phyloP scores from a whole-genome alignment of 2,888 invertebrate genomes.

The Carabus problematicus region DNA sequence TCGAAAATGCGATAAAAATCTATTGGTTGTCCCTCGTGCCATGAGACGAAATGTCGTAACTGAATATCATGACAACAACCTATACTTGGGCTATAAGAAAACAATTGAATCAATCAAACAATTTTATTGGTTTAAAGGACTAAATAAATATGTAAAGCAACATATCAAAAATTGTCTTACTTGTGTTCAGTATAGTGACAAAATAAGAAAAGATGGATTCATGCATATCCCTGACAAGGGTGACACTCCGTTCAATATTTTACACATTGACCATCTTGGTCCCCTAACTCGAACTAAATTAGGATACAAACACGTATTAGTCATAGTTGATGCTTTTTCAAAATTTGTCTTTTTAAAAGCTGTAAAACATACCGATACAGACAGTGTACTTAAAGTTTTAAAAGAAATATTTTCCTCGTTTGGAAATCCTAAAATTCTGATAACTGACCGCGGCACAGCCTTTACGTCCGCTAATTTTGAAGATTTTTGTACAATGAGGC shows the following conservation, averaged over 20 bases:
- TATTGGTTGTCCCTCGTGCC: slow-evolving; percentile 44
- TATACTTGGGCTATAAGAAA: slow-evolving; percentile 45
- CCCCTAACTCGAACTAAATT: slow-evolving; percentile 44
- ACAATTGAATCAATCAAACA: slow-evolving; percentile 44
- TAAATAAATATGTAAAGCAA: slow-evolving; percentile 44
- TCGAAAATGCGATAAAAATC: slow-evolving; percentile 24
- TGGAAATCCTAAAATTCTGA: slow-evolving; percentile 41
- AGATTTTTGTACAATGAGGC: slow-evolving; percentile 37
- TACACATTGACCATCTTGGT: slow-evolving; percentile 53
- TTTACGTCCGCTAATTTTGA: slow-evolving; percentile 40
- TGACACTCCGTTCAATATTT: slow-evolving; percentile 49
- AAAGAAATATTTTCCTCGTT: slow-evolving; percentile 26
- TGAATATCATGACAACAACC: slow-evolving; percentile 43
- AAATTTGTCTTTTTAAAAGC: slow-evolving; percentile 36
- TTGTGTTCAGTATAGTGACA: slow-evolving; percentile 50
- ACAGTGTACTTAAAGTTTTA: slow-evolving; percentile 32
- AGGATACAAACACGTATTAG: slow-evolving; percentile 39
- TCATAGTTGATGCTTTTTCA: slow-evolving; percentile 23
- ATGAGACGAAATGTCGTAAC: slow-evolving; percentile 44
- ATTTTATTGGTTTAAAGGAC: slow-evolving; percentile 45
- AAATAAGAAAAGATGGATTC: slow-evolving; percentile 51
- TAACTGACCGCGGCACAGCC: slow-evolving; percentile 41
- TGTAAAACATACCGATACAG: slow-evolving; percentile 32
- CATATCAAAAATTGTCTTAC: slow-evolving; percentile 46
- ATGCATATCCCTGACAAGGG: slow-evolving; percentile 50